A percentile compares a stretch with the other conserved stretches of the same genome.
phyloP scores from a whole-genome alignment of 2,888 invertebrate species.

The Pinctada fucata region DNA sequence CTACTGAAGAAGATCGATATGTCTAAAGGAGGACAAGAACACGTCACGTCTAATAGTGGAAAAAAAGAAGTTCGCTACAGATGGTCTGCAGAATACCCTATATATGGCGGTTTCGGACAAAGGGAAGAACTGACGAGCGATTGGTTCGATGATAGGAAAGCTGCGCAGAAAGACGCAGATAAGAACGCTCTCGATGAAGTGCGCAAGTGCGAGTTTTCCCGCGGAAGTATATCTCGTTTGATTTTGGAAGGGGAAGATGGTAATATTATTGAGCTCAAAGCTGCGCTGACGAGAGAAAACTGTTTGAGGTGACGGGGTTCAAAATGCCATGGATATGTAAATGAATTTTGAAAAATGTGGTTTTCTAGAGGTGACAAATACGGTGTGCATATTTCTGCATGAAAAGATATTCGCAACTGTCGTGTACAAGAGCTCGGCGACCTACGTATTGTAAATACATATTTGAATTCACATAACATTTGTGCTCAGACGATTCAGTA shows the following conservation, averaged over 20 bases:
- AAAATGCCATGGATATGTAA: background rate
- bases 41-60: too few species aligned
- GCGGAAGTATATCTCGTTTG: constrained; percentile 47
- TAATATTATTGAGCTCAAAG: constrained; percentile 34
- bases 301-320: background rate
- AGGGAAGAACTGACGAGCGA: constrained; percentile 51
- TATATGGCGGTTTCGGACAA: constrained; percentile 47
- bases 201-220: constrained; percentile 45
- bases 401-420: too few species aligned
- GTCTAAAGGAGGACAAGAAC: too few species aligned
- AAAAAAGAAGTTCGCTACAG: constrained; percentile 26
- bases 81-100: constrained; percentile 53
- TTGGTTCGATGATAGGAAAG: constrained; percentile 47
- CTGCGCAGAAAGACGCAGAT: constrained; percentile 44
- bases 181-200: constrained; percentile 44
- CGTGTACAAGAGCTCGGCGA: too few species aligned
- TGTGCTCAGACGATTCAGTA: too few species aligned
- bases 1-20: too few species aligned
- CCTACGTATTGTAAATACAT: too few species aligned
- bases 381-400: too few species aligned
- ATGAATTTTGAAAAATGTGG: background rate
- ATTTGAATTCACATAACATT: too few species aligned
- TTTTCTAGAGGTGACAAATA: too few species aligned
- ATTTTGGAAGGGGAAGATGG: constrained; percentile 48
- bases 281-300: constrained; percentile 18